Evolutionary conservation across 2,113 vertebrate species (phyloP), one percentile per base, ranked within the genome.

Genomic region (Cynoglossus semilaevis): DNA sequence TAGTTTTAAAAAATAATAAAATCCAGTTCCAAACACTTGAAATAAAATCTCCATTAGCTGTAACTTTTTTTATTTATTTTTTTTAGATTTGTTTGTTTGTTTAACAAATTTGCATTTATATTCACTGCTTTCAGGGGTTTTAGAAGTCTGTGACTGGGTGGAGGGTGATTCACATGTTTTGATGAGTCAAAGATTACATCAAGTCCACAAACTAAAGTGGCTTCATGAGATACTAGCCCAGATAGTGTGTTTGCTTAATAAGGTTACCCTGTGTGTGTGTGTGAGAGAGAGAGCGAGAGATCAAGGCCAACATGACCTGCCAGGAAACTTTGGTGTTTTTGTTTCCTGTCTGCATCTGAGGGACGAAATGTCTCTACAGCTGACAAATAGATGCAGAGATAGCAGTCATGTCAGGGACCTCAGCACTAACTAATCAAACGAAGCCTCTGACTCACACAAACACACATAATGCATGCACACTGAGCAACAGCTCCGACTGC

Each of bases 301-400:
- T 72, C 89, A 87, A 89, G 88, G 88, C 44, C 79, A 76, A 15
- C 10, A 3, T 15, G 41, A 41, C 40, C 63, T 67, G 54, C 40
- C 41, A 1, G 51, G 55, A 58, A 40, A 61, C 38, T 34, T 29
- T 45, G 63, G 67, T 87, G 77, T 85, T 86, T 79, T 72, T 69
- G 57, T 79, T 77, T 2, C 19, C 60, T 52, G 67, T 65, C 51
- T 71, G 45, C 45, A 65, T 67, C 48, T 43, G 61, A 86, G 75
- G 84, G 81, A 89, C 90, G 83, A 57, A 58, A 57, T 82, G 86
- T 89, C 67, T 86, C 75, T 34, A n/a, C 38, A 16, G 44, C 22
- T 63, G 76, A 74, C 72, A 62, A 68, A 57, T 60, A 61, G 47
- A 80, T 88, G 68, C 65, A 44, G 40, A 77, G 74, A 81, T 61